Percentiles rank a stretch among this genome's conserved stretches.
These are phyloP conservation scores for Zootoca vivipara DNA, from an alignment of 2,113 vertebrate genomes.

Conservation along the genomic window DNA sequence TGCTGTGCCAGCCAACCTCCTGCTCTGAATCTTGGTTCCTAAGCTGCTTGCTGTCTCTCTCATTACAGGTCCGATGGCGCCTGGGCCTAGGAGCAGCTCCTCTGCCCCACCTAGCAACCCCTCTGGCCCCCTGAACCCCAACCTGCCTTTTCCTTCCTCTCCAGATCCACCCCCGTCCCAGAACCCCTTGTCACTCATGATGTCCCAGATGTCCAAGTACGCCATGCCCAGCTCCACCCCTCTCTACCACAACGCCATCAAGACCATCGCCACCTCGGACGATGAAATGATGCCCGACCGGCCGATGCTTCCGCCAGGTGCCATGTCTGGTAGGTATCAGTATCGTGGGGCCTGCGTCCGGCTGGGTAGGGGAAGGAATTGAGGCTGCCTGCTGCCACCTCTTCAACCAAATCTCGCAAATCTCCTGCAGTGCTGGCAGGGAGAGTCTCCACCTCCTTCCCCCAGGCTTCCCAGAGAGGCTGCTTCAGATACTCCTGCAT, in stretches of 20 bases:
- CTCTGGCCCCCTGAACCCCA: slow-evolving; percentile 84
- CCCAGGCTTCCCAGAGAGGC: too few species aligned
- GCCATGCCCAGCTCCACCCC: slow-evolving; percentile 97
- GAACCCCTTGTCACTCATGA: slow-evolving; percentile 96
- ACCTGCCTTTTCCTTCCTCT: slow-evolving; percentile 89
- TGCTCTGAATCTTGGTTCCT: background rate
- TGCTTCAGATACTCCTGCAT: too few species aligned
- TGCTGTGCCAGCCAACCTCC: rapidly evolving
- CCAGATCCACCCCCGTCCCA: slow-evolving; percentile 87
- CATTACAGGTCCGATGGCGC: slow-evolving; percentile 73
- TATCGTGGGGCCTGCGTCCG: too few species aligned
- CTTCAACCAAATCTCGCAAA: too few species aligned
- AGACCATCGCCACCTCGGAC: slow-evolving; percentile 97
- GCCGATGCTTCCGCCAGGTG: slow-evolving; percentile 87
- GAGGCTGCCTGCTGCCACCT: too few species aligned
- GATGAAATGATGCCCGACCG: slow-evolving; percentile 93
- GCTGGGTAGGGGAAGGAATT: too few species aligned
- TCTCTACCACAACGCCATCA: slow-evolving; percentile 98
- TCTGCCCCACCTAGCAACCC: slow-evolving; percentile 86
- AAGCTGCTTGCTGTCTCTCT: background rate
- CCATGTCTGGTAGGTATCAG: slow-evolving; percentile 81
- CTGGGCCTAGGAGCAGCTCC: slow-evolving; percentile 84
- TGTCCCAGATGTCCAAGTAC: slow-evolving; percentile 99
- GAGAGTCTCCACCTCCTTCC: too few species aligned
- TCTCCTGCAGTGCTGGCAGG: background rate